phyloP scores from a whole-genome alignment of 2,888 invertebrate species.

The Polydrusus tereticollis region DNA sequence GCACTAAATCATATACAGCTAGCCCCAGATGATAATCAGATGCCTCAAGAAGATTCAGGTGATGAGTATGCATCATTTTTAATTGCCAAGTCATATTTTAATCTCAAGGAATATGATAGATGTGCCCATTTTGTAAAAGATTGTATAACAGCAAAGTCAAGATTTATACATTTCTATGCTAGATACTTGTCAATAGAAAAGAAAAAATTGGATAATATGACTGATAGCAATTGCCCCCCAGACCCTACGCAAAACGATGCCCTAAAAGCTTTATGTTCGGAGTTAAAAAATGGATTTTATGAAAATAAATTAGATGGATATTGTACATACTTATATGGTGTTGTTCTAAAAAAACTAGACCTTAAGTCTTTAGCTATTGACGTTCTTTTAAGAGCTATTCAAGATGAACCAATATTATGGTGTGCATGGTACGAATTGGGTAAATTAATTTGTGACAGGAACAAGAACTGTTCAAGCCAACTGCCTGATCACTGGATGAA shows the following conservation, averaged over 20 bases:
- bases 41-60: constrained; percentile 68
- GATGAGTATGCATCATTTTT: constrained; percentile 81
- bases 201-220: constrained; percentile 87
- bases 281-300: constrained; percentile 72
- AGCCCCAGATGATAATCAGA: constrained; percentile 68
- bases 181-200: constrained; percentile 92
- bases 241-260: constrained; percentile 70
- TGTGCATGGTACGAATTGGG: constrained; percentile 95
- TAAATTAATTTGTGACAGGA: constrained; percentile 79
- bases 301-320: constrained; percentile 86
- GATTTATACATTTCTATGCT: constrained; percentile 89
- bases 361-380: constrained; percentile 83
- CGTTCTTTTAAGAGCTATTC: constrained; percentile 83
- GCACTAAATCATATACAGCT: constrained; percentile 78
- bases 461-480: constrained; percentile 76
- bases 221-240: constrained; percentile 71
- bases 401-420: constrained; percentile 90
- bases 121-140: constrained; percentile 84
- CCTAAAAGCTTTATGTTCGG: constrained; percentile 71
- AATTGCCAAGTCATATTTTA: constrained; percentile 89
- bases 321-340: constrained; percentile 89
- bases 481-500: constrained; percentile 95
- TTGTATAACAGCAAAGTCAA: constrained; percentile 75
- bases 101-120: constrained; percentile 91
- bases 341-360: constrained; percentile 90